Conservation (phyloP, 1,140 invertebrate species). For the Drosophila asahinai region DNA sequence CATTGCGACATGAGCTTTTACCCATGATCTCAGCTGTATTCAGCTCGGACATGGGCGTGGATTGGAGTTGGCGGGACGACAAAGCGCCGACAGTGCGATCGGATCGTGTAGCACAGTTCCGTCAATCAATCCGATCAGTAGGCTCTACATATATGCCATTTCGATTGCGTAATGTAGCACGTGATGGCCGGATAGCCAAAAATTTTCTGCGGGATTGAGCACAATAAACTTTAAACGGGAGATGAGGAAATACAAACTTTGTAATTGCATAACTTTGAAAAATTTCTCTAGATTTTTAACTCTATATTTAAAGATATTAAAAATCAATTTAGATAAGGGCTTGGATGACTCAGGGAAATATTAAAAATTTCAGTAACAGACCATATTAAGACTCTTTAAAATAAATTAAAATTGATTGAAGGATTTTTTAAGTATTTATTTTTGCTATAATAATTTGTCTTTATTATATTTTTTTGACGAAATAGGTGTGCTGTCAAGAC, state of each 20-base stretch:
- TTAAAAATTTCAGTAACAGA: too few relatives aligned
- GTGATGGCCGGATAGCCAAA: slow-evolving; percentile 44
- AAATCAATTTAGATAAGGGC: neutral
- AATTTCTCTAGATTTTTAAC: neutral
- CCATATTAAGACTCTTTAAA: too few relatives aligned
- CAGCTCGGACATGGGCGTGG: slow-evolving; percentile 41
- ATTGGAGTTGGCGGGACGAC: slow-evolving; percentile 34
- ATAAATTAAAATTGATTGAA: neutral
- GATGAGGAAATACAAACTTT: neutral
- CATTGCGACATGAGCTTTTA: slow-evolving; percentile 59
- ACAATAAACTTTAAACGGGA: slow-evolving; percentile 57
- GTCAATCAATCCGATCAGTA: slow-evolving; percentile 66
- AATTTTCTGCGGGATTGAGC: slow-evolving; percentile 47
- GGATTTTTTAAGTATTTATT: neutral
- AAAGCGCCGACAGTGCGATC: slow-evolving; percentile 16
- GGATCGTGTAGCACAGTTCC: slow-evolving; percentile 73
- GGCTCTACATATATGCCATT: slow-evolving; percentile 27
- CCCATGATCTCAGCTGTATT: slow-evolving; percentile 50
- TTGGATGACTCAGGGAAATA: neutral
- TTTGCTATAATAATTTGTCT: neutral
- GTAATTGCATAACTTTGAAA: neutral
- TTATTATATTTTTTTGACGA: neutral
- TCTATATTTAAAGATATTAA: neutral
- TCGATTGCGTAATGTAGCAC: slow-evolving; percentile 63
- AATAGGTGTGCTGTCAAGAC: neutral